Percentiles rank a stretch among this genome's conserved stretches.
Evolutionary conservation across 2,797 vertebrate species (phyloP).

Genomic region (Labroides dimidiatus): DNA sequence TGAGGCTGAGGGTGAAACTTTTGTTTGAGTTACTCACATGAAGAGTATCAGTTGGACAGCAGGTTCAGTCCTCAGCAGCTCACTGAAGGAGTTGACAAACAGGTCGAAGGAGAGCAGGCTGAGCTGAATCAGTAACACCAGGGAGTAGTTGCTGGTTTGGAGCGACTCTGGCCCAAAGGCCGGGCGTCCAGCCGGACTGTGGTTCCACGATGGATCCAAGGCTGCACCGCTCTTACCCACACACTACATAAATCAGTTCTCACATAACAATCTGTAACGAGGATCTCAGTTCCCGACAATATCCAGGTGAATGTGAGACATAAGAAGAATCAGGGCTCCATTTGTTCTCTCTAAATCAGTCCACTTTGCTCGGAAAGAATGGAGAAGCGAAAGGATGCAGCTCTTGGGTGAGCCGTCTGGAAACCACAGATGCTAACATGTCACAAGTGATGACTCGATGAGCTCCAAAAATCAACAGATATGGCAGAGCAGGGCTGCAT

Average conservation of each 20-base stretch:
- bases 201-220: slow-evolving; percentile 81
- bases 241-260: slow-evolving; percentile 57
- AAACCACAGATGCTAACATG: slow-evolving; percentile 43
- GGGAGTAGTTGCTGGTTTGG: slow-evolving; percentile 91
- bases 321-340: slow-evolving; percentile 9
- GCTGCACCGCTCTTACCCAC: slow-evolving; percentile 61
- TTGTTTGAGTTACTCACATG: slow-evolving; percentile 84
- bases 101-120: slow-evolving; percentile 91
- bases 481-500: background rate
- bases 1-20: background rate
- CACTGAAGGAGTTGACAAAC: slow-evolving; percentile 94
- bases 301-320: slow-evolving; percentile 2
- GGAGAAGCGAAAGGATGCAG: slow-evolving; percentile 2
- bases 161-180: slow-evolving; percentile 85
- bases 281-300: background rate
- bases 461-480: slow-evolving; percentile 12
- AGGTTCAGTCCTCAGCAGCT: slow-evolving; percentile 87
- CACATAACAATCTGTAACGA: background rate
- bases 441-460: slow-evolving; percentile 16
- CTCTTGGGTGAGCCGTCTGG: slow-evolving; percentile 27
- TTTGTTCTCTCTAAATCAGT: slow-evolving; percentile 9
- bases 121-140: slow-evolving; percentile 93
- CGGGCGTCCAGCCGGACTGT: slow-evolving; percentile 66
- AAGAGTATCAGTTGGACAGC: slow-evolving; percentile 93
- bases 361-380: slow-evolving; percentile 23